A percentile compares a stretch with the other conserved stretches of the same genome.
Evolutionary conservation across 2,797 vertebrate genomes (phyloP).

Genomic region (Myoxocephalus aenaeus): DNA sequence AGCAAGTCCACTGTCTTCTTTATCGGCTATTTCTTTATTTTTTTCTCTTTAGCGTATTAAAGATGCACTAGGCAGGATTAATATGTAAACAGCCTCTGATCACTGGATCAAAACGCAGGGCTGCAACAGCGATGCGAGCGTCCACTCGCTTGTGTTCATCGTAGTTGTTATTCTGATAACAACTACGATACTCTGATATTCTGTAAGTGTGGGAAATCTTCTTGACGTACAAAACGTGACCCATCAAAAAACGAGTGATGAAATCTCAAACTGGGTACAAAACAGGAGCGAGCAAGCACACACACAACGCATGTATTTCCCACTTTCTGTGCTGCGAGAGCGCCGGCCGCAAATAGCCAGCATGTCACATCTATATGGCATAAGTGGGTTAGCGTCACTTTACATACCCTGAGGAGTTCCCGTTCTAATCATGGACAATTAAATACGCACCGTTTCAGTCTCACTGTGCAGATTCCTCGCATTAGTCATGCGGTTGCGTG

Average conservation of each 20-base stretch:
- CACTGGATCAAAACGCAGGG: conserved; percentile 1
- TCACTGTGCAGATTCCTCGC: conserved; percentile 31
- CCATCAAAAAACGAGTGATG: conserved; percentile 44
- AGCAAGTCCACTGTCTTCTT: neutral
- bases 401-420: conserved; percentile 58
- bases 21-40: neutral
- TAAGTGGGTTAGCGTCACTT: conserved; percentile 72
- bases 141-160: neutral
- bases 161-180: conserved; percentile 37
- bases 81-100: conserved; percentile 21
- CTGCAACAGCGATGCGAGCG: neutral
- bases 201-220: conserved; percentile 44
- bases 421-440: conserved; percentile 64
- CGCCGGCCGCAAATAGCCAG: conserved; percentile 49
- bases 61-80: neutral
- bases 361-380: conserved; percentile 60
- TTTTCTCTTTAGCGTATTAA: neutral
- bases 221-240: conserved; percentile 30
- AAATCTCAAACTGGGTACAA: conserved; percentile 40
- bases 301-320: conserved; percentile 14
- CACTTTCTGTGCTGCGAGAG: conserved; percentile 31
- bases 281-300: neutral
- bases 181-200: too few relatives aligned
- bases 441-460: conserved; percentile 55
- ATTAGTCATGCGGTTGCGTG: conserved; percentile 53